Evolutionary conservation across 2,113 vertebrate species (phyloP).

Genomic region (Stigmatopora nigra): DNA sequence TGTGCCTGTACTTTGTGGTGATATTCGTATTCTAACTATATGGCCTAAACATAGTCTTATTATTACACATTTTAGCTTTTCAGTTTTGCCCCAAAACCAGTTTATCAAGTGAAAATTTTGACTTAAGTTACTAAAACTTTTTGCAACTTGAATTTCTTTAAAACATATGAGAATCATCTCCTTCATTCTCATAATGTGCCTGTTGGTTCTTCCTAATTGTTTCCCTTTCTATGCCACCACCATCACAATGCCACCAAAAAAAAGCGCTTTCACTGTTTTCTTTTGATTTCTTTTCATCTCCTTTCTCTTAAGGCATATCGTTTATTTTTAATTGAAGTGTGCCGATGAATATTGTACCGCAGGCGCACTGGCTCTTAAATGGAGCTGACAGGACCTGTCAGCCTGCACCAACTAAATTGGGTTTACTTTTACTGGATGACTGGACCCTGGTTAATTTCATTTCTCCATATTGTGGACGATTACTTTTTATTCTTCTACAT

Average conservation of each 20-base stretch:
- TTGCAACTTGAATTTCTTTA: no score
- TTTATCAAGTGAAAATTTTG: no score
- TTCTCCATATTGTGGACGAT: background rate
- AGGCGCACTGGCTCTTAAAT: background rate
- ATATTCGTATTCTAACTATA: no score
- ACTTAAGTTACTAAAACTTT: no score
- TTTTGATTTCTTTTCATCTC: background rate
- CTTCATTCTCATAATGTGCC: background rate
- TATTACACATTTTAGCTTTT: no score
- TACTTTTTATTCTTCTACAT: no score
- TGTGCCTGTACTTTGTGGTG: no score
- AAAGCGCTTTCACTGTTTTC: background rate
- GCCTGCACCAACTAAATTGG: background rate
- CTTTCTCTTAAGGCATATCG: background rate
- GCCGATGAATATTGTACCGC: background rate
- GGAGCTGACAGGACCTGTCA: background rate
- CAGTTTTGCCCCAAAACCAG: no score
- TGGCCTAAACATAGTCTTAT: no score
- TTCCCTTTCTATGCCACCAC: background rate
- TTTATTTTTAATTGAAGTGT: background rate
- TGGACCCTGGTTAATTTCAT: background rate
- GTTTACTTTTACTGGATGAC: constrained; percentile 4
- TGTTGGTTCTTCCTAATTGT: background rate
- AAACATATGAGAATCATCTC: no score
- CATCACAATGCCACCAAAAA: background rate